Base-by-base conservation (phyloP, 2,888 invertebrate genomes). In the Chrysolina haemoptera region DNA sequence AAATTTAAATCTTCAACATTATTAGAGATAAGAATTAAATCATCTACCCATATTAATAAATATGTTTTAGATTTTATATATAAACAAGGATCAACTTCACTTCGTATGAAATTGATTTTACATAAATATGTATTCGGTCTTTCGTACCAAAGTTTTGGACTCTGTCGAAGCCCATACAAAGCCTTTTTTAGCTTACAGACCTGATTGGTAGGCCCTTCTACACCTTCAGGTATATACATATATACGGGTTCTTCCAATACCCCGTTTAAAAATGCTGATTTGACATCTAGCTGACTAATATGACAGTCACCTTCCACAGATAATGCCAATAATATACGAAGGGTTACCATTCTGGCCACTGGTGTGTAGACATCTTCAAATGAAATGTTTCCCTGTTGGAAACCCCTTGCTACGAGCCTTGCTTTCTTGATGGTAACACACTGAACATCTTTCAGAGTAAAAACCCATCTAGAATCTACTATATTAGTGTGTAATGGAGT, bases 21-120 rank as follows among this genome's bases (percentile, higher is more conserved):
- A 62, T 73, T 70, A 55, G 74, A 78, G 40, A 80, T 59, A 35
- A 77, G 55, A 50, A 80, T 73, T 16, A 78, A 11, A 70, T 80
- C 78, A 76, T 77, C 79, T 22, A 80, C 77, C 69, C 70, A 76
- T 8, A 78, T 63, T 27, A 79, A 50, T 22, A 79, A 55, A 71
- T 73, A 74, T 53, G 74, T 77, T 59, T 68, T 18, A 53, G 55
- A 20, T 22, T 68, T 77, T 62, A 77, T 68, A 74, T 79, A 80
- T n/a, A 80, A 78, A 76, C 79, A 81, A 40, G 79, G 78, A 69
- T 79, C 77, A 18, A 71, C 73, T 20, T 55, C 68, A 10, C 77
- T 79, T 14, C 62, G 12, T 10, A 11, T 10, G 22, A 62, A 62
- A 3, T 62, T 62, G 3, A 41, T 43, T 41, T 18, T 12, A 4